These are phyloP conservation scores for Pardalotus punctatus DNA, from an alignment of 2,113 vertebrate species.

Conservation along the genomic window DNA sequence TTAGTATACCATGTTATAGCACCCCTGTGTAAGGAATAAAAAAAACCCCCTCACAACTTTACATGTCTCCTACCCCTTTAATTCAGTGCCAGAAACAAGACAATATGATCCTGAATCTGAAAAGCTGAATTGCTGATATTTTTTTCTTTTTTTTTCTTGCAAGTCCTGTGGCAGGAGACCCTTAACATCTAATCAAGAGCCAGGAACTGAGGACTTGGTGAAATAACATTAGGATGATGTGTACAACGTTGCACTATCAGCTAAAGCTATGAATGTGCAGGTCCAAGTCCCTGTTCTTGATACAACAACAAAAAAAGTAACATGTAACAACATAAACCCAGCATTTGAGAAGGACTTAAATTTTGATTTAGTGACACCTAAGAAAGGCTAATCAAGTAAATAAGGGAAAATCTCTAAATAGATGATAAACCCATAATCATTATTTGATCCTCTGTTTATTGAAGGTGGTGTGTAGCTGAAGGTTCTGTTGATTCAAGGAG, in stretches of 20 bases:
- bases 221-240: not conserved
- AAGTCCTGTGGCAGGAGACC: constrained; percentile 3
- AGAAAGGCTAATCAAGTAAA: not conserved
- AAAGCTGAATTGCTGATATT: not conserved
- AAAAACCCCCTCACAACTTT: not conserved
- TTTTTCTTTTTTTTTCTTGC: not conserved
- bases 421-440: not conserved
- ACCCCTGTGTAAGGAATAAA: not conserved
- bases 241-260: not conserved
- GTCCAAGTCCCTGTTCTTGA: not conserved
- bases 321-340: not conserved
- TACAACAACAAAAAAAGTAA: not conserved
- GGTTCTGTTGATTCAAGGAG: not conserved
- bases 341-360: not conserved
- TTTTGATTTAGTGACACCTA: not conserved
- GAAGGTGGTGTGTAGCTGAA: not conserved
- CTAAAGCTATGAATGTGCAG: not conserved
- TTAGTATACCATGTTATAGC: not conserved
- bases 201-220: constrained; percentile 4
- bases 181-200: constrained; percentile 5
- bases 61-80: not conserved
- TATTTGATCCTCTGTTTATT: not conserved
- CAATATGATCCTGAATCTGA: not conserved
- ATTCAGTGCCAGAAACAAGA: not conserved
- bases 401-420: not conserved